Percentiles rank a stretch among this genome's conserved stretches.
phyloP scores from a whole-genome alignment of 2,113 vertebrate genomes.

The Blennius ocellaris region DNA sequence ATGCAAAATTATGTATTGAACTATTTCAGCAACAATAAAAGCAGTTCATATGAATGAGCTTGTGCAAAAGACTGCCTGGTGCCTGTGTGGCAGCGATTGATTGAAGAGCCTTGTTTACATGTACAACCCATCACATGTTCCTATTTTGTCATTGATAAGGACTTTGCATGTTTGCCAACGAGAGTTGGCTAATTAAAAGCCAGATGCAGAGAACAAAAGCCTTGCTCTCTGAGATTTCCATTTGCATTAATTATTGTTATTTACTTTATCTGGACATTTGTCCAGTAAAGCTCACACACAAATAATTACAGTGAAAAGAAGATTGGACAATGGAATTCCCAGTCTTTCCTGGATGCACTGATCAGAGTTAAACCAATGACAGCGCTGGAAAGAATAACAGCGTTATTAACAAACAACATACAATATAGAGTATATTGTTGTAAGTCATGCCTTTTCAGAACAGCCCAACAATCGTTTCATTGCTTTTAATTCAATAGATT shows the following conservation, averaged over 20 bases:
- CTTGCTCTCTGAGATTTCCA: conserved; percentile 52
- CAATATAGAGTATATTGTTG: too few species aligned
- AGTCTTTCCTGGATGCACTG: neutral
- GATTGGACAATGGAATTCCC: neutral
- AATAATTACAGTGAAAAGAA: conserved; percentile 5
- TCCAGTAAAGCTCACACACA: conserved; percentile 34
- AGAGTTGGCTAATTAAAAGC: conserved; percentile 77
- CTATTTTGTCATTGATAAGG: conserved; percentile 77
- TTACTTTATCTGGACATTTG: conserved; percentile 52
- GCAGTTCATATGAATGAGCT: conserved; percentile 38
- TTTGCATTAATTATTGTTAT: conserved; percentile 60
- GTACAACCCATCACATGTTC: conserved; percentile 65
- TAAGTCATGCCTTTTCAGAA: too few species aligned
- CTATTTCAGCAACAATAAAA: conserved; percentile 38
- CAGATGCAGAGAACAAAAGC: conserved; percentile 67
- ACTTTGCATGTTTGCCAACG: conserved; percentile 62
- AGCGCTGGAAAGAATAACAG: too few species aligned
- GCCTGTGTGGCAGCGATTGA: conserved; percentile 71
- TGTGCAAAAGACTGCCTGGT: conserved; percentile 46
- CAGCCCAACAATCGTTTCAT: too few species aligned
- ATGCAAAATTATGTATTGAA: conserved; percentile 18
- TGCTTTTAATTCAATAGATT: too few species aligned
- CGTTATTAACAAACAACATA: too few species aligned
- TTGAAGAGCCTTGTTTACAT: conserved; percentile 75
- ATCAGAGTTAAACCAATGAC: neutral